phyloP scores from a whole-genome alignment of 2,113 vertebrate genomes.

The Athene noctua region DNA sequence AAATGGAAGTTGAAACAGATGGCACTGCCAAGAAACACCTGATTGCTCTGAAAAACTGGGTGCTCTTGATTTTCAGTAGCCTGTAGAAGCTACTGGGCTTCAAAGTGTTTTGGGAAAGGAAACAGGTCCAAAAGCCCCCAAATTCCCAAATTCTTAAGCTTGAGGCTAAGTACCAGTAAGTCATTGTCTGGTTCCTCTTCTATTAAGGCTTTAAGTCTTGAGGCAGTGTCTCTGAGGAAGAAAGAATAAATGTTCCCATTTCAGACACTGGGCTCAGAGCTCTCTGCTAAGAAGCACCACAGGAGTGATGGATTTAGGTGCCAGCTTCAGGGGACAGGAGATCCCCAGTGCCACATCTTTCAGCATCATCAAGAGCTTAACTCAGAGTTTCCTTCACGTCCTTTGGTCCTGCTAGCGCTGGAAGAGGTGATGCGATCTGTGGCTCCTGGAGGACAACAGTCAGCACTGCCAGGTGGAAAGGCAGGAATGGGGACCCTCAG shows the following conservation, averaged over 20 bases:
- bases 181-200: fast-evolving
- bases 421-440: fast-evolving
- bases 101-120: background rate
- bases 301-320: fast-evolving
- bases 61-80: background rate
- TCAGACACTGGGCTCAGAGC: background rate
- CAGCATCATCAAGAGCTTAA: background rate
- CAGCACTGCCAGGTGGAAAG: background rate
- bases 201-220: background rate
- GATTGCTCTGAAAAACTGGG: background rate
- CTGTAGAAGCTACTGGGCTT: background rate
- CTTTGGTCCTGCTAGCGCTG: background rate
- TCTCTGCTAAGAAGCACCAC: background rate
- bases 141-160: background rate
- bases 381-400: background rate
- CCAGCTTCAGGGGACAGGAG: background rate
- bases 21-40: background rate
- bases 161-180: background rate
- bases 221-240: background rate
- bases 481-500: background rate
- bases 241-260: background rate
- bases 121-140: background rate
- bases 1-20: background rate
- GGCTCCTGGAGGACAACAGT: background rate
- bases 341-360: background rate